Base-by-base conservation (phyloP, 2,797 vertebrate species). In the Catamblyrhynchus diadema region DNA sequence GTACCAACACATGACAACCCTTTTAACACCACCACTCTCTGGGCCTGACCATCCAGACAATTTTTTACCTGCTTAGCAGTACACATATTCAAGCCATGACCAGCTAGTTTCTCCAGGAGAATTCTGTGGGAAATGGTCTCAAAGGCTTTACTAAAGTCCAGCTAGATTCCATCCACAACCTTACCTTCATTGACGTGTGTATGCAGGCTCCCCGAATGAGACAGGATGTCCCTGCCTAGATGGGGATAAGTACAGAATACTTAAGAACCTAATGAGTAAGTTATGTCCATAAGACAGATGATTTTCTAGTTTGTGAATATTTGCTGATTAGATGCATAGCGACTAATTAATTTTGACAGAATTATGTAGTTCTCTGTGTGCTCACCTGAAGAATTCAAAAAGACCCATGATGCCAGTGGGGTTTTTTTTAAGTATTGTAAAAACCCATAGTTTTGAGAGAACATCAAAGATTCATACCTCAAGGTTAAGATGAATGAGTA, bases 401-500 rank as follows among this genome's bases (percentile, higher is more conserved):
- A 50, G 59, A 60, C 4, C 12, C 18, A 12, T 39, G 28, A 61
- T 4, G 11, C 2, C 22, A 28, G 4, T 20, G 50, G 17, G 50
- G 4, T 3, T 51, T 51, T 30, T 9, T 27, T 9, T 32, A 59
- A 41, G 4, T 30, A 11, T 25, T 54, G 4, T 23, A 86, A 81
- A 85, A 11, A 18, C 56, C 22, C 21, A 88, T 33, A 37, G 5
- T 59, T 77, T 87, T 77, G 44, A 88, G 42, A 71, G 7, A 28
- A 37, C 23, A 48, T 48, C 35, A 85, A 50, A 79, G 14, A 50
- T 11, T 64, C 16, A 16, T 83, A 32, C 28, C 10, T 81, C 54
- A 86, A 91, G 69, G n/a, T 71, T 84, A 84, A 78, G 57, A 83
- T 30, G 45, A 61, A 47, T 21, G n/a, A 65, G n/a, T 37, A 67